Conservation (phyloP, 2,113 vertebrate species). For the Mohoua ochrocephala region DNA sequence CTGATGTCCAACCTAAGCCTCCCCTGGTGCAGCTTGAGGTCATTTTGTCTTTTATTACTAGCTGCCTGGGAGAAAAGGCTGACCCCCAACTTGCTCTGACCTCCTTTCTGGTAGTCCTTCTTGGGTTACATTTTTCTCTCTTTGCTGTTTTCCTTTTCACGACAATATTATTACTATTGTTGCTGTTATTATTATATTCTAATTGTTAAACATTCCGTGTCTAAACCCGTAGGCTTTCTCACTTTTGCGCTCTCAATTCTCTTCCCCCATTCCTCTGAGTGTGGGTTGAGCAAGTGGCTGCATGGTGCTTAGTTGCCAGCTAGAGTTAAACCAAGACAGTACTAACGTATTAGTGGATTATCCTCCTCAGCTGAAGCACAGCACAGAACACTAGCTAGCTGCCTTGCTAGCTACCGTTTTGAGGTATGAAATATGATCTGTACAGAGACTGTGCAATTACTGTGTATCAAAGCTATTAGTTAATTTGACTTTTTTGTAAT, state of each 20-base stretch:
- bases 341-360: neutral
- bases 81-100: neutral
- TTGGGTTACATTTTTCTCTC: neutral
- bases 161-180: too few species aligned
- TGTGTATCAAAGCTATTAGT: neutral
- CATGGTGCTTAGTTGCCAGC: neutral
- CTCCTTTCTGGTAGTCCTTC: neutral
- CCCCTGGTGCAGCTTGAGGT: neutral
- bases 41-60: neutral
- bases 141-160: neutral
- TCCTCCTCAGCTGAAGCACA: neutral
- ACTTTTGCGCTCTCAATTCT: rapidly evolving
- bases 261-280: neutral
- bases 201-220: neutral
- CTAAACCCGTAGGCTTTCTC: neutral
- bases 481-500: neutral
- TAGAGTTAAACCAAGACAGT: neutral
- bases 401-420: neutral
- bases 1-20: neutral
- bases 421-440: neutral
- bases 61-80: neutral
- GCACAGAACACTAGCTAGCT: neutral
- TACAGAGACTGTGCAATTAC: neutral
- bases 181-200: neutral
- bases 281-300: neutral